These are phyloP conservation scores for Poicephalus gulielmi DNA, from an alignment of 2,113 vertebrate genomes.

Conservation along the genomic window DNA sequence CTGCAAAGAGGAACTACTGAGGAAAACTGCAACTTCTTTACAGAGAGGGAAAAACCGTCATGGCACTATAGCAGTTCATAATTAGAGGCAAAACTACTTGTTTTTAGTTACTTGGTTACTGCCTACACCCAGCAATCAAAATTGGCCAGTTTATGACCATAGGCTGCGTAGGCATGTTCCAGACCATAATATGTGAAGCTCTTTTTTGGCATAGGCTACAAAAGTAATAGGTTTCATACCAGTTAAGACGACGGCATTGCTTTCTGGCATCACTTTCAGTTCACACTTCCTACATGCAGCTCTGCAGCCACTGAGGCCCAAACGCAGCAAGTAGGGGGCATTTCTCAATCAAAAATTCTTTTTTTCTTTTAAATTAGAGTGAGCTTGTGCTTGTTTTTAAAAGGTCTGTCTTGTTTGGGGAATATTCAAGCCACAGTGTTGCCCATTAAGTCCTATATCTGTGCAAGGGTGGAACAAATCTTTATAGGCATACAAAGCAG, in stretches of 20 bases:
- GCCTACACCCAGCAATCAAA: not conserved
- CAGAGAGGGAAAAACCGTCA: rapidly evolving
- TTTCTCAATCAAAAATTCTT: not conserved
- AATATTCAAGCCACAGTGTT: not conserved
- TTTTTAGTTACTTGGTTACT: not conserved
- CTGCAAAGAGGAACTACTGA: not conserved
- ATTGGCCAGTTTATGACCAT: not conserved
- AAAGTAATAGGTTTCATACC: not conserved
- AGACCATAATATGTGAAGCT: not conserved
- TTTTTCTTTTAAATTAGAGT: not conserved
- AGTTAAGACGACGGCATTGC: rapidly evolving
- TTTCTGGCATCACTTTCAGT: not conserved
- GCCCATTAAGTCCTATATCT: not conserved
- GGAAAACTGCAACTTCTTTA: not conserved
- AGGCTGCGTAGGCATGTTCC: not conserved
- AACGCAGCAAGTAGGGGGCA: rapidly evolving
- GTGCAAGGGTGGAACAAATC: not conserved
- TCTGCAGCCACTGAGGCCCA: not conserved
- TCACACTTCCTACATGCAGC: not conserved
- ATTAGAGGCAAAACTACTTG: not conserved
- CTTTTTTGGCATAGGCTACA: not conserved
- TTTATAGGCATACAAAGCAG: not conserved
- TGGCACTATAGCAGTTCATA: not conserved
- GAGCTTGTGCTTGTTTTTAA: not conserved
- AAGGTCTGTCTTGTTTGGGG: not conserved